Conservation (phyloP, 2,797 vertebrate genomes). For the Thalassophryne amazonica region DNA sequence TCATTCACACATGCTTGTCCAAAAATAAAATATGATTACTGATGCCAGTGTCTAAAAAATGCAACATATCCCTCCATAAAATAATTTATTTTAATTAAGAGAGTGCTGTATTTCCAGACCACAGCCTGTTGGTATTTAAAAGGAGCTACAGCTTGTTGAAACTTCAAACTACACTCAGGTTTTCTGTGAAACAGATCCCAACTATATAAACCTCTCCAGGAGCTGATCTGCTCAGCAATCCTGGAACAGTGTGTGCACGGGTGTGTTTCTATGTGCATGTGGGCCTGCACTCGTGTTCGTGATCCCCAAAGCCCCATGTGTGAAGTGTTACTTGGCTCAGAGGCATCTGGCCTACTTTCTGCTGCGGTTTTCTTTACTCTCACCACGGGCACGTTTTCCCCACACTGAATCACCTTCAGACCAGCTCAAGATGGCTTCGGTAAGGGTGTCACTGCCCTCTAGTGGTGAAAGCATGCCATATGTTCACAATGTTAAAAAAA, state of each 20-base stretch:
- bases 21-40: conserved; percentile 9
- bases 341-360: conserved; percentile 36
- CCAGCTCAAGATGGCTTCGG: conserved; percentile 38
- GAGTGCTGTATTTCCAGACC: not conserved
- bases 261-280: not conserved
- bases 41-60: conserved; percentile 8
- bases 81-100: too few relatives aligned
- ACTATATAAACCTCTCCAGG: conserved; percentile 2
- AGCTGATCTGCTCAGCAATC: conserved; percentile 5
- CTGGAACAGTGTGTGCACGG: not conserved
- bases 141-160: not conserved
- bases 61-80: too few relatives aligned
- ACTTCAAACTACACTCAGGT: not conserved
- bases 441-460: too few relatives aligned
- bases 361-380: conserved; percentile 2
- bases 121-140: not conserved
- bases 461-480: too few relatives aligned
- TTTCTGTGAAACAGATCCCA: conserved; percentile 19
- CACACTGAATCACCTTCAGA: conserved; percentile 29
- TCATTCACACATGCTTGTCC: conserved; percentile 4
- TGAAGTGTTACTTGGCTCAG: conserved; percentile 20
- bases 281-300: not conserved
- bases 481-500: too few relatives aligned
- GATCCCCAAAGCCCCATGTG: conserved; percentile 2
- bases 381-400: conserved; percentile 20